phyloP scores from a whole-genome alignment of 2,888 invertebrate genomes.

The Harpalus rubripes region DNA sequence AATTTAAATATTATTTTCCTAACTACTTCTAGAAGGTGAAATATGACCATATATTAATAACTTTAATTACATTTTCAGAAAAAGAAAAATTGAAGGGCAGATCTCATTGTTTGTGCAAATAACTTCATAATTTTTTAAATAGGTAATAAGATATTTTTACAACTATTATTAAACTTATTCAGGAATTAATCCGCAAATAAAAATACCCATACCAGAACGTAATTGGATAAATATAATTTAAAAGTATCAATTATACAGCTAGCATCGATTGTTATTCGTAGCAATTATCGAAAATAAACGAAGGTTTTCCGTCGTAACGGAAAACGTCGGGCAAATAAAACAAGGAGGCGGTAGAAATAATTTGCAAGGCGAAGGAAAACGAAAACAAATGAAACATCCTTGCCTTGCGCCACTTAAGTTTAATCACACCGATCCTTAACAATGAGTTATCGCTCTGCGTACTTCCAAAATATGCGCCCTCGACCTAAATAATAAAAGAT shows the following conservation, averaged over 20 bases:
- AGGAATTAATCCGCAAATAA: too few species aligned
- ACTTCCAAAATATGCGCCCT: conserved; percentile 56
- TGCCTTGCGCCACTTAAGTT: conserved; percentile 14
- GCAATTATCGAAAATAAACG: conserved; percentile 38
- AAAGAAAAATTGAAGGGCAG: too few species aligned
- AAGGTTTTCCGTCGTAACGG: conserved; percentile 8
- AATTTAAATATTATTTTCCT: too few species aligned
- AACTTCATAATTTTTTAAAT: too few species aligned
- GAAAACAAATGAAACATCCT: conserved; percentile 27
- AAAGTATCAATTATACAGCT: not conserved
- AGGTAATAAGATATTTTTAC: too few species aligned
- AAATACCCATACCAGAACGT: not conserved
- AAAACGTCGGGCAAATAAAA: conserved; percentile 19
- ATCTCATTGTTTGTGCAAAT: too few species aligned
- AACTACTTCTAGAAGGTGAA: too few species aligned
- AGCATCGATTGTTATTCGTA: not conserved
- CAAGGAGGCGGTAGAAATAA: conserved; percentile 34
- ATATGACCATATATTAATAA: too few species aligned
- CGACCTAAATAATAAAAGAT: conserved; percentile 66
- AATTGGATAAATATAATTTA: not conserved
- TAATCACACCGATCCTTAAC: conserved; percentile 55
- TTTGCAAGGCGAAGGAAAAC: conserved; percentile 11
- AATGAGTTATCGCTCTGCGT: conserved; percentile 52
- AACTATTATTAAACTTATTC: too few species aligned
- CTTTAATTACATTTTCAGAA: too few species aligned